These are phyloP conservation scores for Trematocara unimaculatum DNA, from an alignment of 2,113 vertebrate genomes.

Conservation along the genomic window DNA sequence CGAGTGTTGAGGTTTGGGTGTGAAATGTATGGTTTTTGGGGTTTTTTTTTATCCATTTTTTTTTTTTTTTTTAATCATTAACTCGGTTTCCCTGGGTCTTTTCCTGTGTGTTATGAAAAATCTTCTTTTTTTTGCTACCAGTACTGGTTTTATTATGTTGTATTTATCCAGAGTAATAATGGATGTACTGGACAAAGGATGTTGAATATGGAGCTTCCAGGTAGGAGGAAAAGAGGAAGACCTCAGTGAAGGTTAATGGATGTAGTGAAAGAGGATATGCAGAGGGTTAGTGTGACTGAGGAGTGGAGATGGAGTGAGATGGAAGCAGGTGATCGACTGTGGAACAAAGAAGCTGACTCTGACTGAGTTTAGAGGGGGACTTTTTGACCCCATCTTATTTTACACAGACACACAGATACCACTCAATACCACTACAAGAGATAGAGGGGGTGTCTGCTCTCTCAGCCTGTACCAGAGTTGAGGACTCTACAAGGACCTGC, in stretches of 20 bases:
- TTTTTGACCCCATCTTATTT: background rate
- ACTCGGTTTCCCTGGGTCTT: fast-evolving
- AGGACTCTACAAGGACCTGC: background rate
- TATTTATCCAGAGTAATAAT: background rate
- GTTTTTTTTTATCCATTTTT: background rate
- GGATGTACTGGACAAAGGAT: background rate
- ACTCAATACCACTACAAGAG: background rate
- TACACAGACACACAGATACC: background rate
- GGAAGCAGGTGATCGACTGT: background rate
- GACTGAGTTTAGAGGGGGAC: background rate
- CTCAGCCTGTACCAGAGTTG: background rate
- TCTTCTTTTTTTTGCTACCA: background rate
- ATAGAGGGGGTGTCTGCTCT: background rate
- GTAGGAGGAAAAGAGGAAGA: background rate
- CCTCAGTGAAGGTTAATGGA: background rate
- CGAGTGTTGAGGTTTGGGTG: background rate
- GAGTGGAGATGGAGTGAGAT: background rate
- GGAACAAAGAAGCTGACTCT: background rate
- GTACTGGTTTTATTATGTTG: background rate
- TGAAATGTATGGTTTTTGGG: background rate
- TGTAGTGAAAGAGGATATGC: background rate
- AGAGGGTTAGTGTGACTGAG: background rate
- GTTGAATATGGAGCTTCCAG: background rate
- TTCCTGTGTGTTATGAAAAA: background rate
- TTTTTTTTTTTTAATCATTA: background rate